These are phyloP conservation scores for Sylvicola fuscatus DNA, from an alignment of 2,888 invertebrate genomes.

Conservation along the genomic window DNA sequence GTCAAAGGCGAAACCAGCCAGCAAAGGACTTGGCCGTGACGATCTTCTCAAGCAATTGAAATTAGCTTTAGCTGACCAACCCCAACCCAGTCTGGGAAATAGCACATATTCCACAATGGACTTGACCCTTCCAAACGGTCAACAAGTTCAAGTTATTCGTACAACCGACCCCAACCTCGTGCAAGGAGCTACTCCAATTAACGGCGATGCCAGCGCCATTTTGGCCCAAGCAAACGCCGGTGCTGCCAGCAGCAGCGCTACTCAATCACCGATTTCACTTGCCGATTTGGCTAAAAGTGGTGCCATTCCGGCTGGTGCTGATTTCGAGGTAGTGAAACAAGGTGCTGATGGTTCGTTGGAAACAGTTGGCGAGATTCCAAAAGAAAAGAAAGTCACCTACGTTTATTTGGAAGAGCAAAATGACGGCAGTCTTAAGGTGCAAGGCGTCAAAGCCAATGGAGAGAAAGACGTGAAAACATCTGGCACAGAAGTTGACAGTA, in stretches of 20 bases:
- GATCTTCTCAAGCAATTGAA: constrained; percentile 54
- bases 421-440: constrained; percentile 68
- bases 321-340: constrained; percentile 63
- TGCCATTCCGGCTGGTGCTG: constrained; percentile 55
- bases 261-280: constrained; percentile 43
- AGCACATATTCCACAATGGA: constrained; percentile 55
- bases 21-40: constrained; percentile 38
- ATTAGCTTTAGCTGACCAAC: constrained; percentile 47
- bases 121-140: constrained; percentile 50
- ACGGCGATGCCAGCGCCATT: constrained; percentile 15
- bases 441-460: constrained; percentile 60
- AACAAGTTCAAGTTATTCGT: constrained; percentile 50
- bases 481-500: constrained; percentile 55
- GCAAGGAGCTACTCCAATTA: constrained; percentile 33
- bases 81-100: constrained; percentile 36
- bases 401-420: constrained; percentile 71
- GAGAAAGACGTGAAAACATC: constrained; percentile 44
- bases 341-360: constrained; percentile 53
- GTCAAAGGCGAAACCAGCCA: constrained; percentile 26
- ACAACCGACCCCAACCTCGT: constrained; percentile 49
- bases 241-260: constrained; percentile 20
- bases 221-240: constrained; percentile 17
- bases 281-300: constrained; percentile 57
- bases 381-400: constrained; percentile 63
- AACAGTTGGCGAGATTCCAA: constrained; percentile 38